A percentile compares a stretch with the other conserved stretches of the same genome.
phyloP scores from a whole-genome alignment of 2,888 invertebrate genomes.

The Dryadula phaetusa region DNA sequence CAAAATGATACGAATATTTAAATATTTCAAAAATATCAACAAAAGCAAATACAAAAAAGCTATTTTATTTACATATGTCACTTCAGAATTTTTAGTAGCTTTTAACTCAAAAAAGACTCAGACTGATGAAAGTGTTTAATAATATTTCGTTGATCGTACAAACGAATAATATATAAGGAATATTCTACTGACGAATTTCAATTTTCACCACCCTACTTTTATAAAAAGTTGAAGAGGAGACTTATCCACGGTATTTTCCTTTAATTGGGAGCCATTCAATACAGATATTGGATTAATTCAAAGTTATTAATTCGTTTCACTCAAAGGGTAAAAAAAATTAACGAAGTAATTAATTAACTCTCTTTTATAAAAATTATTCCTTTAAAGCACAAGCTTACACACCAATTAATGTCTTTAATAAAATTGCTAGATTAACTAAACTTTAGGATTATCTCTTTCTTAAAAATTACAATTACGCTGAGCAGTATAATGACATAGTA shows the following conservation, averaged over 20 bases:
- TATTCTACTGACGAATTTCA: constrained; percentile 24
- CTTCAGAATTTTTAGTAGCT: background rate
- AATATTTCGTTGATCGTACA: constrained; percentile 1
- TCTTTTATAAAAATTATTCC: constrained; percentile 11
- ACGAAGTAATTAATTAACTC: constrained; percentile 24
- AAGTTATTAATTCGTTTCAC: constrained; percentile 23
- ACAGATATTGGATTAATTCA: constrained; percentile 62
- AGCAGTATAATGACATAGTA: no score
- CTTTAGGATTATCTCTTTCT: constrained; percentile 1
- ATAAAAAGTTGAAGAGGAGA: constrained; percentile 44
- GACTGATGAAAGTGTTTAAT: background rate
- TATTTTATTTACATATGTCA: constrained; percentile 1
- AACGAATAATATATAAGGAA: background rate
- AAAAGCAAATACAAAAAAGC: constrained; percentile 13
- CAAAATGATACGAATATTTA: constrained; percentile 18
- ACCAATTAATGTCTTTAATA: constrained; percentile 12
- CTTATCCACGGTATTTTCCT: constrained; percentile 61
- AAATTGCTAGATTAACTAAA: constrained; percentile 19
- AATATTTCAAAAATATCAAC: constrained; percentile 22
- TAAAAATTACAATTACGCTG: background rate
- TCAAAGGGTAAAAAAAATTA: constrained; percentile 12
- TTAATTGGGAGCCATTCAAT: constrained; percentile 75
- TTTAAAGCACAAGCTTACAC: constrained; percentile 10
- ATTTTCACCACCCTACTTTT: constrained; percentile 30
- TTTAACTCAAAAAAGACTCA: background rate